These are phyloP conservation scores for Nestor notabilis DNA, from an alignment of 2,113 vertebrate species.

Conservation along the genomic window DNA sequence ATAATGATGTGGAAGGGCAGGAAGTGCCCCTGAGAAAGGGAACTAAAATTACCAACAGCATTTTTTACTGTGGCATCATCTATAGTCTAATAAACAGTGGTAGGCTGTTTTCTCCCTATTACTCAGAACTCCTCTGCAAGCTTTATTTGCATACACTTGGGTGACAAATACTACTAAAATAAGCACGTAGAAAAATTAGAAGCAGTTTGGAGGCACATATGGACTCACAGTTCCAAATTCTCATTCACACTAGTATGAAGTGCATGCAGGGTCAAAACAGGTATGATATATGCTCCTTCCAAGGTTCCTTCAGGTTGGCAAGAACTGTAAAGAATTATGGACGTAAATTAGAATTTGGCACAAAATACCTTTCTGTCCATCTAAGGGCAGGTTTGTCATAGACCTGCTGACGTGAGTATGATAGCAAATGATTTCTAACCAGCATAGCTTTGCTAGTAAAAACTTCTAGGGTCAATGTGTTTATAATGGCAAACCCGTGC, in stretches of 20 bases:
- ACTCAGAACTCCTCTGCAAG: slow-evolving; percentile 59
- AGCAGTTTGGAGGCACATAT: slow-evolving; percentile 24
- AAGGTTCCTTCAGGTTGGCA: background rate
- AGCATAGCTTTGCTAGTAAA: background rate
- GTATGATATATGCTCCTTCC: background rate
- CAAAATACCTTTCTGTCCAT: background rate
- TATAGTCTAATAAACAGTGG: slow-evolving; percentile 43
- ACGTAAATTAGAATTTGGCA: background rate
- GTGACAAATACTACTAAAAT: slow-evolving; percentile 57
- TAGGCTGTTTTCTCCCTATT: slow-evolving; percentile 46
- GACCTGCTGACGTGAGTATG: background rate
- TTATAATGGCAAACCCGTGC: background rate
- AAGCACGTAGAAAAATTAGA: slow-evolving; percentile 37
- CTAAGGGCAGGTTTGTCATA: background rate
- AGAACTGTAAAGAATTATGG: background rate
- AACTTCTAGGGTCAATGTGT: background rate
- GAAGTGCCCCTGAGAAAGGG: slow-evolving; percentile 26
- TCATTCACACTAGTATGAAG: background rate
- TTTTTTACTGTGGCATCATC: slow-evolving; percentile 51
- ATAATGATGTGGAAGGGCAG: slow-evolving; percentile 19
- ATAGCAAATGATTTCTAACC: background rate
- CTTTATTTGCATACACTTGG: slow-evolving; percentile 55
- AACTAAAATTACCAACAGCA: slow-evolving; percentile 34
- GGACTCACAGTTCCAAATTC: slow-evolving; percentile 1
- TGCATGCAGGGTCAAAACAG: slow-evolving; percentile 22